Base-by-base conservation (phyloP, 2,113 vertebrate genomes). In the Delphinus delphis region DNA sequence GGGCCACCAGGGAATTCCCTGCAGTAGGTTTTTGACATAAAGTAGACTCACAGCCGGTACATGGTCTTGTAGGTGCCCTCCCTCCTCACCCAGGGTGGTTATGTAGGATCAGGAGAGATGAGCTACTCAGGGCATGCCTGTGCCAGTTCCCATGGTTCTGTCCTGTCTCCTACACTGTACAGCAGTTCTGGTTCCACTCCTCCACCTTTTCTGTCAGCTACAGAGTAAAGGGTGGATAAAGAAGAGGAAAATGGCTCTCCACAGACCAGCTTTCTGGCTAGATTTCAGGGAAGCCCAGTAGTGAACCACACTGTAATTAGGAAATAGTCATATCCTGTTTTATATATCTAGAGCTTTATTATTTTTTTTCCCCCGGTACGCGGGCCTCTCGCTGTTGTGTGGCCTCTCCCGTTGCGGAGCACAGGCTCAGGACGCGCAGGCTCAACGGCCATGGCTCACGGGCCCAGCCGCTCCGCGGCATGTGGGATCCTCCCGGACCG, bases 311-410 rank as follows among this genome's bases (percentile, higher is more conserved):
- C 17, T 68, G 31, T 65, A 79, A 88, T 58, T 50, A 81, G 41
- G 47, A 95, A 97, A 81, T 87, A 95, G 38, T 68, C 36, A 25
- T 70, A 92, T 79, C 47, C 5, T 79, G 31, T 83, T 92, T 83
- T 80, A 84, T 73, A 47, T 28, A 83, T 73, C 21, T 58, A 90
- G 60, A 93, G 6, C 58, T 96, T 98, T 97, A 84, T 96, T 50
- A 38, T 36, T 38, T 38, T 38, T 38, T 38, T 38, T 38, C 38
- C 38, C 38, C 38, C 38, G 38, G 38, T 38, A 38, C 38, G 38
- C 38, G 4, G 38, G 38, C 38, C 38, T 38, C 38, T 38, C 38
- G 38, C 38, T 38, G 38, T 38, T 38, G 38, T 38, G 38, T 38
- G 38, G 38, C 38, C 38, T 4, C 38, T 38, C 38, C 38, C 38